Base-by-base conservation (phyloP, 2,888 invertebrate species). In the Synanthedon formicaeformis region DNA sequence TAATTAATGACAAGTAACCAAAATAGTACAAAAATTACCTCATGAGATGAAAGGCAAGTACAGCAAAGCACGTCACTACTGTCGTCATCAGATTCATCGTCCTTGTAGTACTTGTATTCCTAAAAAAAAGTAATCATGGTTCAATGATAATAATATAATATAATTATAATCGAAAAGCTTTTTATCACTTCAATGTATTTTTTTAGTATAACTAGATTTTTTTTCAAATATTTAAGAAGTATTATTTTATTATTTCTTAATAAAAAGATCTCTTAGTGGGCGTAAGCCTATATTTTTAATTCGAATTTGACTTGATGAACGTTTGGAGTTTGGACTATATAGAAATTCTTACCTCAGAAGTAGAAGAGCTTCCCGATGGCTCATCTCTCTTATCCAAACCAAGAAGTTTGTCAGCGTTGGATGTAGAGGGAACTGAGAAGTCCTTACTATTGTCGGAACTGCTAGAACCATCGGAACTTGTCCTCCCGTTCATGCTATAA, bases 81-180 rank as follows among this genome's bases (percentile, higher is more conserved):
- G 13, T 83, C 87, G 11, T 83, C 81, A n/a, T 84, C 85, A 0
- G 84, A 85, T 58, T 86, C 85, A 18, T 83, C 81, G 45, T 83
- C 80, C 0, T 68, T 77, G 52, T 78, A 74, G 56, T 73, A 75
- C 55, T 73, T 82, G 51, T 67, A 65, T 40, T 60, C 49, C 45
- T 45, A 45, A 45, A 45, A 45, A n/a, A 45, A 2, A 3, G 3
- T 4, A 13, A 13, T 2, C 27, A 34, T 34, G 8, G 27, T 34
- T 34, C 8, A 34, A 8, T 27, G 27, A 2, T 2, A 2, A 34
- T 34, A 34, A 34, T 34, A 34, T 34, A 34, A 34, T 34, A 34
- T 34, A 34, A 34, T 8, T 34, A 34, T 34, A 8, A 34, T 34
- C 8, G 8, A 8, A 8, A 34, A 8, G 27, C 27, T 34, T 34